Evolutionary conservation across 2,888 invertebrate species (phyloP).

Genomic region (Lasioglossum pauxillum): DNA sequence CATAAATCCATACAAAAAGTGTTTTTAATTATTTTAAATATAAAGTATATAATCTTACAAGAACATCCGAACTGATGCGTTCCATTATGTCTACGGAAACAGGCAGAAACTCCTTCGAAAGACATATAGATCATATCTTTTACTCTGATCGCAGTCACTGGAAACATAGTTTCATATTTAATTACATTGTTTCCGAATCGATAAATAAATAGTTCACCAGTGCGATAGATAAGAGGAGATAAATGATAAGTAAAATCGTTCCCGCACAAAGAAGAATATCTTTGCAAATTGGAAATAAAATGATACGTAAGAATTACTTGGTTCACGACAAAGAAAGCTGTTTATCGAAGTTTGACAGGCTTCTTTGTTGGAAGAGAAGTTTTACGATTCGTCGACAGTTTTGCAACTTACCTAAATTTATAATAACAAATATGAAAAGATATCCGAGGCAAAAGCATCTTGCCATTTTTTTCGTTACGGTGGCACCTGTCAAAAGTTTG

Average conservation of each 20-base stretch:
- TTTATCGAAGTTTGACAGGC: slow-evolving; percentile 3
- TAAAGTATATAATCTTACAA: slow-evolving; percentile 88
- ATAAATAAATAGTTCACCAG: not conserved
- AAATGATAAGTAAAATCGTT: not conserved
- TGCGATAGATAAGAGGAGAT: not conserved
- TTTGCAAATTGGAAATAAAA: not conserved
- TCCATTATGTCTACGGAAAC: slow-evolving; percentile 96
- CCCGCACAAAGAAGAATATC: not conserved
- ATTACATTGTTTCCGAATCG: not conserved
- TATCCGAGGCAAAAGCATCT: slow-evolving; percentile 40
- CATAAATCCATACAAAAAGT: not conserved
- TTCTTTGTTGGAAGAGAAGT: not conserved
- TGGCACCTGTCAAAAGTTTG: slow-evolving; percentile 40
- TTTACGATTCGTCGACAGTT: not conserved
- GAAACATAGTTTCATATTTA: slow-evolving; percentile 24
- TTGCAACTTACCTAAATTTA: slow-evolving; percentile 54
- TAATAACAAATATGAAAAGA: slow-evolving; percentile 41
- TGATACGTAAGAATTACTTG: not conserved
- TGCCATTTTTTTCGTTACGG: slow-evolving; percentile 43
- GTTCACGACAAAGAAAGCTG: not conserved
- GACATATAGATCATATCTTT: slow-evolving; percentile 92
- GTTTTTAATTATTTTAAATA: not conserved
- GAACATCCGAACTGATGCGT: slow-evolving; percentile 98
- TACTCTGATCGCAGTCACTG: slow-evolving; percentile 87
- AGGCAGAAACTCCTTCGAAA: slow-evolving; percentile 90